Conservation (phyloP, 23 tunicate genomes). For the Clavelina lepadiformis region DNA sequence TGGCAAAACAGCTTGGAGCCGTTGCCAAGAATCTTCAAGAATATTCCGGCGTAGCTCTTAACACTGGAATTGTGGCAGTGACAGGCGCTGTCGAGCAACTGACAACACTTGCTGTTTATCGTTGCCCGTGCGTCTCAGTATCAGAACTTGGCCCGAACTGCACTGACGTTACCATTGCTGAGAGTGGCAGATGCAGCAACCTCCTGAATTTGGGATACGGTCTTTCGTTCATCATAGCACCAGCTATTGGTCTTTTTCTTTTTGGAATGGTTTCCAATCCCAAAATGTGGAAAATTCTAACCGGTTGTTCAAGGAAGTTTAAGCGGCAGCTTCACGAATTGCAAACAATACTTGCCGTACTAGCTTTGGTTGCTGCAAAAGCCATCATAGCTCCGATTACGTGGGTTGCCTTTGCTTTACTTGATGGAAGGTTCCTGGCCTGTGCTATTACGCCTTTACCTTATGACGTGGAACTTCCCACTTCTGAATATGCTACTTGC, state of each 20-base stretch:
- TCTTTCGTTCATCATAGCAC: constrained; percentile 29
- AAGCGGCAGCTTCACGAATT: neutral
- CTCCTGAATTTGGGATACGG: constrained; percentile 22
- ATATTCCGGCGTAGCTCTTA: constrained; percentile 20
- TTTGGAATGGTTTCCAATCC: constrained; percentile 29
- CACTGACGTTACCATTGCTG: too few relatives aligned
- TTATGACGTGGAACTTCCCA: constrained; percentile 16
- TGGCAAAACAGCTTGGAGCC: constrained; percentile 15
- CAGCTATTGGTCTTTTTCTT: constrained; percentile 32
- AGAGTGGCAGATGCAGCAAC: too few relatives aligned
- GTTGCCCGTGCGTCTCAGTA: constrained; percentile 34
- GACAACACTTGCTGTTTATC: constrained; percentile 18
- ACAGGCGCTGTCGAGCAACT: constrained; percentile 25
- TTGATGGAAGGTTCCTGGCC: constrained; percentile 49
- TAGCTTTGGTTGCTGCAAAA: neutral
- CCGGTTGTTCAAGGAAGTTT: constrained; percentile 17
- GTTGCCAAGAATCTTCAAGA: constrained; percentile 6
- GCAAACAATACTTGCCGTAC: neutral
- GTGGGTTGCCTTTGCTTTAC: constrained; percentile 40
- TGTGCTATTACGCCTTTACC: constrained; percentile 50
- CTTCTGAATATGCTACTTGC: constrained; percentile 6
- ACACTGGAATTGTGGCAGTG: constrained; percentile 8
- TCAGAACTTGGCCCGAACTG: constrained; percentile 3
- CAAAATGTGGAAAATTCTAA: constrained; percentile 37
- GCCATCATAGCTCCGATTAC: constrained; percentile 43